Evolutionary conservation across 2,888 invertebrate species (phyloP), one percentile per base, ranked within the genome.

Genomic region (Agapostemon virescens): DNA sequence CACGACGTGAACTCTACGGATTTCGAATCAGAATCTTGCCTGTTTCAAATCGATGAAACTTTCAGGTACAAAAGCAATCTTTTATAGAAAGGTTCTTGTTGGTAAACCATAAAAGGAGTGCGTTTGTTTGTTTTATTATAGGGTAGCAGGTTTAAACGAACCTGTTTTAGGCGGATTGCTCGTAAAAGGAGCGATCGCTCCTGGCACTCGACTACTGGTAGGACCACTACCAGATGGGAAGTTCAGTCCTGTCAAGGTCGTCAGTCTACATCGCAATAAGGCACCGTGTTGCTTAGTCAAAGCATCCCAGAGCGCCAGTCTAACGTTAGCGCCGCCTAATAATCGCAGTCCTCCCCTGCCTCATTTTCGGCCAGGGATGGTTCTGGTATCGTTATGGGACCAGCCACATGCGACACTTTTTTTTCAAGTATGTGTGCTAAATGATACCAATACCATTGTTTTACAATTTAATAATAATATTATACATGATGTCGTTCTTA

Each of bases 41-140:
- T 92, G 90, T 98, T 98, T 92, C 97, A 98, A 94, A 97, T 99
- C 63, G 99, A 99, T 91, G 98, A 98, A 93, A 97, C 97, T 17
- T 98, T 98, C 86, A 92, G 92, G 92, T 49, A 30, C 5, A 33
- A 5, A 36, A 17, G 7, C 15, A 15, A 26, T 6, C 15, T 61
- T 42, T 20, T 26, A 26, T 4, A 1, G 3, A 20, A 17, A 55
- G 11, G 13, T 0, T 2, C 1, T 0, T 0, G 17, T 17, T 26
- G 26, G 7, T 15, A 55, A 15, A 17, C 1, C 2, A 26, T 1
- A 55, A 26, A 55, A 42, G 0, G 26, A 42, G 6, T 17, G 15
- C 15, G 33, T 9, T 11, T 67, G 0, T 67, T 49, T 69, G 66
- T 20, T n/a, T 61, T 69, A 13, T 79, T 88, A 66, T 92, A 95